These are phyloP conservation scores for Theonella swinhoei DNA, from an alignment of 37 sponge, comb jelly and placozoan genomes.

Conservation along the genomic window DNA sequence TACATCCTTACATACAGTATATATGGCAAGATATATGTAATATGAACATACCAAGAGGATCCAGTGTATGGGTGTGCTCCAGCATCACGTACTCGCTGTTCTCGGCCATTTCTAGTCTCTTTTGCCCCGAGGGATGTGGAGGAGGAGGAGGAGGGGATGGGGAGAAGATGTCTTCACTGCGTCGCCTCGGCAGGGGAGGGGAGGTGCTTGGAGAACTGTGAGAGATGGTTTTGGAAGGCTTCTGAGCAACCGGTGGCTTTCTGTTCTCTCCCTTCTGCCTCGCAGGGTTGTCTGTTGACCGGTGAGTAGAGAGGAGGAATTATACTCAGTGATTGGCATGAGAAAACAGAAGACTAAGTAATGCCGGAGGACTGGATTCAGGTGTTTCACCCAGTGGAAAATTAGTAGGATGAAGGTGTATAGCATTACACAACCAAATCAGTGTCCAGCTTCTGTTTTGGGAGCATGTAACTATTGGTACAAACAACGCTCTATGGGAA, in stretches of 20 bases:
- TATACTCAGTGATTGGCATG: background rate
- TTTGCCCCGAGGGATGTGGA: too few relatives aligned
- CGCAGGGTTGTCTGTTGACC: background rate
- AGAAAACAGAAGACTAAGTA: background rate
- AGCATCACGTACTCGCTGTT: background rate
- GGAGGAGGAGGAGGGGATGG: background rate
- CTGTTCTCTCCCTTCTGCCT: background rate
- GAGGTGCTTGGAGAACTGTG: background rate
- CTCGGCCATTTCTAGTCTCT: too few relatives aligned
- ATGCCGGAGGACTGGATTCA: background rate
- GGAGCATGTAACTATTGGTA: too few relatives aligned
- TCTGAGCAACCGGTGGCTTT: background rate
- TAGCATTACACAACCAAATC: background rate
- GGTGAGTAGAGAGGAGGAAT: background rate
- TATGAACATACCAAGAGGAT: constrained; percentile 2
- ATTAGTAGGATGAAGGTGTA: background rate
- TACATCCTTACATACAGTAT: too few relatives aligned
- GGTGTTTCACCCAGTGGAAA: background rate
- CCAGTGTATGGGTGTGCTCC: background rate
- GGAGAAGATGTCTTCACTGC: background rate
- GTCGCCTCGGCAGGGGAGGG: background rate
- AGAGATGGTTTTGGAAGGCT: background rate
- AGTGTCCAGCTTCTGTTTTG: background rate
- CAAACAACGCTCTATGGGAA: too few relatives aligned
- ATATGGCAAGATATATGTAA: too few relatives aligned